Percentiles rank a stretch among this genome's conserved stretches.
phyloP scores from a whole-genome alignment of 2,113 vertebrate species.

The Colistium nudipinnis region DNA sequence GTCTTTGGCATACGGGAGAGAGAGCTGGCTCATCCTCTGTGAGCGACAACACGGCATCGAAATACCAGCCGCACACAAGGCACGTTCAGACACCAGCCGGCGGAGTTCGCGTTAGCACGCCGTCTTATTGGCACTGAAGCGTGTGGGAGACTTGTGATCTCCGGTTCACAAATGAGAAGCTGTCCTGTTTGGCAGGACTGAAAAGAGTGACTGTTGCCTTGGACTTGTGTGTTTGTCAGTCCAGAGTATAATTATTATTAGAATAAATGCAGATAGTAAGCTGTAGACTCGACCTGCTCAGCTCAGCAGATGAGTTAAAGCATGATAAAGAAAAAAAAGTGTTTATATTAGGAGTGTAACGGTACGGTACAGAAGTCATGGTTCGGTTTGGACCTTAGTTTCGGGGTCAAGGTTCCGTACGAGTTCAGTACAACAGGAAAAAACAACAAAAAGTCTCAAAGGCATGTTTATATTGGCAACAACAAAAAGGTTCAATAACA shows the following conservation, averaged over 20 bases:
- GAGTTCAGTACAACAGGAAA: too few relatives aligned
- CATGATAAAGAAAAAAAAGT: background rate
- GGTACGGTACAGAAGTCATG: too few relatives aligned
- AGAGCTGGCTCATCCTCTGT: constrained; percentile 9
- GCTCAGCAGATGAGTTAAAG: background rate
- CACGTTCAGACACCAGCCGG: constrained; percentile 14
- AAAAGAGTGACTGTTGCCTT: background rate
- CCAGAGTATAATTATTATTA: background rate
- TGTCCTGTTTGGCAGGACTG: constrained; percentile 11
- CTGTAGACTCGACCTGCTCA: background rate
- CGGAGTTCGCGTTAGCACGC: constrained; percentile 1
- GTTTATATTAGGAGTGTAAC: too few relatives aligned
- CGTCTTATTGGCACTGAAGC: constrained; percentile 10
- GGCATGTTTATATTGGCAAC: too few relatives aligned
- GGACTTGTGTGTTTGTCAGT: constrained; percentile 7
- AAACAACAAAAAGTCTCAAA: too few relatives aligned
- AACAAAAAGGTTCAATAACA: too few relatives aligned
- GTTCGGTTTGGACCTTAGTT: too few relatives aligned
- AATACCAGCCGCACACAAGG: constrained; percentile 9
- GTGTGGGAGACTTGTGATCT: constrained; percentile 2
- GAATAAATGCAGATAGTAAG: background rate
- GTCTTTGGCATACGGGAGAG: constrained; percentile 36
- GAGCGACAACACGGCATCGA: background rate
- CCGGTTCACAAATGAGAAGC: constrained; percentile 16
- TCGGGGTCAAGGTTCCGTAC: too few relatives aligned